Conservation (phyloP, 2,797 vertebrate genomes). For the Rhinophrynus dorsalis region DNA sequence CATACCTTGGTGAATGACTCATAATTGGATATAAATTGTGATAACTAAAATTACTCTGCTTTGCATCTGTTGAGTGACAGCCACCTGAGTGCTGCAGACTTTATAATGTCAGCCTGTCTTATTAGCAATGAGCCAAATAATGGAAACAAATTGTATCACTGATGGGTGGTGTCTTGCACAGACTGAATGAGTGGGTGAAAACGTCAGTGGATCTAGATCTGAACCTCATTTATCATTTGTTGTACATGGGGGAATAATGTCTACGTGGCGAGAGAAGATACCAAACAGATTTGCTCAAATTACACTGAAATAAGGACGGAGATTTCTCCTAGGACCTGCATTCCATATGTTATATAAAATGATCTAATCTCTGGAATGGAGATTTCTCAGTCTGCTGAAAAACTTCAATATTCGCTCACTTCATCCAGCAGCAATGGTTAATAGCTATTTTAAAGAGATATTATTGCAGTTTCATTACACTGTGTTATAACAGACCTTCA, state of each 20-base stretch:
- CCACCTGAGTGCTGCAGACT: neutral
- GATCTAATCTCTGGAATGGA: too few species aligned
- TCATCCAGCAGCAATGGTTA: too few species aligned
- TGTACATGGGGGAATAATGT: neutral
- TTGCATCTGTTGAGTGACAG: too few species aligned
- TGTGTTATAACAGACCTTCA: too few species aligned
- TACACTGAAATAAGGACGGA: neutral
- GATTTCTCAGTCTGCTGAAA: too few species aligned
- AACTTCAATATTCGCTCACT: too few species aligned
- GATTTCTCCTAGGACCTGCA: neutral
- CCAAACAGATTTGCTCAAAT: neutral
- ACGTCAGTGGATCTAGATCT: neutral
- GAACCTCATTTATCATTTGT: neutral
- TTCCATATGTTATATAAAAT: too few species aligned
- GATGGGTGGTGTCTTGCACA: neutral
- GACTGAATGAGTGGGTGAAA: neutral
- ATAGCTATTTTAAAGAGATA: too few species aligned
- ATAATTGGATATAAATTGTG: too few species aligned
- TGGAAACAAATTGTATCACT: neutral
- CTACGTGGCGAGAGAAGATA: neutral
- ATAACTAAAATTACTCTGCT: neutral
- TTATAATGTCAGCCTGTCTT: neutral
- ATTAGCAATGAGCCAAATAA: neutral
- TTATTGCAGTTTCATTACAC: too few species aligned
- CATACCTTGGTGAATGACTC: too few species aligned